Evolutionary conservation across 2,797 vertebrate genomes (phyloP).

Genomic region (Hypotaenidia philippensis): DNA sequence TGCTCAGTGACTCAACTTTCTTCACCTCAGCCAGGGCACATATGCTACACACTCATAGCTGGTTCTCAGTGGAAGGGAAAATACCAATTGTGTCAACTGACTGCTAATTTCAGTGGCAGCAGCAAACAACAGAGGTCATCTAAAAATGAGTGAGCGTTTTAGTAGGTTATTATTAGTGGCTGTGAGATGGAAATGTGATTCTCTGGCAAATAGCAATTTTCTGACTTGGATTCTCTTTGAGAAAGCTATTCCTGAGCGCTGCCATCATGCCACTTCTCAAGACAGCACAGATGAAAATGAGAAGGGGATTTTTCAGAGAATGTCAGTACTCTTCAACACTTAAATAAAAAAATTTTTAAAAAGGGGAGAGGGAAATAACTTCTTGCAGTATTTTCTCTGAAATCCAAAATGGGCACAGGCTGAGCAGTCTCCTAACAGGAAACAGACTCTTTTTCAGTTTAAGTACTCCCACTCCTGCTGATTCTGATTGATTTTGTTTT

Average conservation of each 20-base stretch:
- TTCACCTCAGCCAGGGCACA: background rate
- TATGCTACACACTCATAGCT: background rate
- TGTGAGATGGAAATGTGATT: conserved; percentile 55
- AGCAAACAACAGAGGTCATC: conserved; percentile 31
- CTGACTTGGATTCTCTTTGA: conserved; percentile 5
- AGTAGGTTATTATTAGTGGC: conserved; percentile 52
- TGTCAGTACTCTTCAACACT: background rate
- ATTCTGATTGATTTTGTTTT: conserved; percentile 65
- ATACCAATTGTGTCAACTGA: conserved; percentile 3
- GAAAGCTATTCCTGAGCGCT: background rate
- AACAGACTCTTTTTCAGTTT: conserved; percentile 38
- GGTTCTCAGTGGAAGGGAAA: conserved; percentile 35
- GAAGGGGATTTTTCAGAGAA: conserved; percentile 32
- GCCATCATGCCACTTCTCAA: conserved; percentile 22
- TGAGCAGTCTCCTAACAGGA: conserved; percentile 18
- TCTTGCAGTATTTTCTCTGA: conserved; percentile 12
- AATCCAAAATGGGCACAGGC: background rate
- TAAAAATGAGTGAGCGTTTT: conserved; percentile 47
- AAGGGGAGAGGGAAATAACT: background rate
- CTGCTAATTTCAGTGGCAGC: conserved; percentile 13
- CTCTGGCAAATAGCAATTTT: conserved; percentile 14
- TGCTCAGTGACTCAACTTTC: background rate
- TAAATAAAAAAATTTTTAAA: background rate
- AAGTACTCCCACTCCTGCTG: conserved; percentile 43
- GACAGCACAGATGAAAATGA: background rate